Evolutionary conservation across 1,140 invertebrate genomes (phyloP).

Genomic region (Eurosta solidaginis): DNA sequence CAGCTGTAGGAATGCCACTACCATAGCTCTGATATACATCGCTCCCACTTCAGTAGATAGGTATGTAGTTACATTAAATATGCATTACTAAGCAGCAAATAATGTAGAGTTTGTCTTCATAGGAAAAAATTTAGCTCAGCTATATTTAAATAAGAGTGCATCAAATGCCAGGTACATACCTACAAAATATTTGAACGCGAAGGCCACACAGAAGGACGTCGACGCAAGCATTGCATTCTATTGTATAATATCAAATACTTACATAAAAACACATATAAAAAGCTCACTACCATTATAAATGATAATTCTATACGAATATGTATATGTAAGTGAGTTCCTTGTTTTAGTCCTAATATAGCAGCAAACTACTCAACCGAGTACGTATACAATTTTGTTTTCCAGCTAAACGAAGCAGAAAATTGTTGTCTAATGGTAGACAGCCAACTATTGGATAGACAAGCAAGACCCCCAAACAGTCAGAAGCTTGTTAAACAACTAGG

Average conservation of each 20-base stretch:
- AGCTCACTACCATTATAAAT: not conserved
- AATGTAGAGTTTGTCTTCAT: not conserved
- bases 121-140: not conserved
- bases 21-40: too few species aligned
- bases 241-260: too few species aligned
- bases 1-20: too few species aligned
- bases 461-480: not conserved
- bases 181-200: not conserved
- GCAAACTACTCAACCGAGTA: not conserved
- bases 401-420: conserved; percentile 25
- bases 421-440: not conserved
- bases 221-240: not conserved
- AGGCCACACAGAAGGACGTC: not conserved
- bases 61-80: too few species aligned
- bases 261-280: too few species aligned
- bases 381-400: not conserved
- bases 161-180: not conserved
- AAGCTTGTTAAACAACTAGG: not conserved
- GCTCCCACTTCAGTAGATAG: too few species aligned
- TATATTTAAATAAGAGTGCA: not conserved
- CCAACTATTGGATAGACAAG: not conserved
- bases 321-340: too few species aligned
- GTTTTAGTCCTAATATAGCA: too few species aligned
- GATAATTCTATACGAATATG: too few species aligned
- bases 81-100: not conserved